Evolutionary conservation across 2,113 vertebrate genomes (phyloP).

Genomic region (Phrynocephalus versicolor): DNA sequence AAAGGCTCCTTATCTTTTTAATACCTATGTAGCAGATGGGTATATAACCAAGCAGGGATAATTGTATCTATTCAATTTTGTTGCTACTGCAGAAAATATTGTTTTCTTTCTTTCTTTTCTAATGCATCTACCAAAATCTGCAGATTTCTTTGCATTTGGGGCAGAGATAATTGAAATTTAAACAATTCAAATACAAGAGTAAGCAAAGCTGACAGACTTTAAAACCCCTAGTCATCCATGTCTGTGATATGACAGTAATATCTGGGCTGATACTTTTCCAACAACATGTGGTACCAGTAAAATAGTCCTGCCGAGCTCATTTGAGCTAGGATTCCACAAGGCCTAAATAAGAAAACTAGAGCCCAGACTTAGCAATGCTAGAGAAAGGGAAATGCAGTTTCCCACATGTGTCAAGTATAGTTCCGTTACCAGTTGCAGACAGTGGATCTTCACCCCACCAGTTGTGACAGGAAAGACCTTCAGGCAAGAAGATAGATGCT

Average conservation of each 20-base stretch:
- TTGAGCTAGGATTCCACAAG: background rate
- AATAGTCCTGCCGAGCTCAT: background rate
- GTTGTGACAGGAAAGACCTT: background rate
- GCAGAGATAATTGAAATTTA: background rate
- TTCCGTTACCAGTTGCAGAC: background rate
- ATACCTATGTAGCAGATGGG: too few species aligned
- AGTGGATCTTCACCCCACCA: background rate
- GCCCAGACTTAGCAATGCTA: background rate
- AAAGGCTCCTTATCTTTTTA: too few species aligned
- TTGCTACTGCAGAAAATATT: too few species aligned
- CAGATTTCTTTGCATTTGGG: background rate
- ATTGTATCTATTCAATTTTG: too few species aligned
- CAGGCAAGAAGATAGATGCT: background rate
- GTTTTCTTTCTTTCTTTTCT: too few species aligned
- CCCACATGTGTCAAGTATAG: background rate
- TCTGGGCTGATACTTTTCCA: background rate
- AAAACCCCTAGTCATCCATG: background rate
- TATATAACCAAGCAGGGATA: too few species aligned
- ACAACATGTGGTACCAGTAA: background rate
- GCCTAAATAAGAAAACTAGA: background rate
- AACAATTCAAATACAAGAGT: background rate
- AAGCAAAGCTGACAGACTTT: background rate
- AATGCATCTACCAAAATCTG: background rate
- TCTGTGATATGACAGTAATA: background rate
- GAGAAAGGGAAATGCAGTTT: background rate